Conservation (phyloP, 1,140 invertebrate genomes). For the Cyrtorhinus lividipennis region DNA sequence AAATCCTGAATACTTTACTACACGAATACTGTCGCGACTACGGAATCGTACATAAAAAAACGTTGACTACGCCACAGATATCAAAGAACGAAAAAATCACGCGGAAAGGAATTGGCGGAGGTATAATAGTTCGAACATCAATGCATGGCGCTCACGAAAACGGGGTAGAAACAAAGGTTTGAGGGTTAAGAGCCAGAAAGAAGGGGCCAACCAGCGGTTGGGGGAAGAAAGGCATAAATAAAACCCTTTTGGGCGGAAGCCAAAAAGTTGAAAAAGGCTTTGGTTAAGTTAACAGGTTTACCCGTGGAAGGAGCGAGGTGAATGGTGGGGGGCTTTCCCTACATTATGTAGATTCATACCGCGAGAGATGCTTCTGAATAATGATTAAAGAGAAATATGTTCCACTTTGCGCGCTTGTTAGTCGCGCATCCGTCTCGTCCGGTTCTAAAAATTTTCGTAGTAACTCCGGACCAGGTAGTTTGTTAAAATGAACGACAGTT, state of each 20-base stretch:
- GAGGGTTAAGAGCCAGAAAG: neutral
- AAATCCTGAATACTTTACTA: too few relatives aligned
- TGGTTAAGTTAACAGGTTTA: neutral
- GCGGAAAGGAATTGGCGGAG: too few relatives aligned
- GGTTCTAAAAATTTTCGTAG: too few relatives aligned
- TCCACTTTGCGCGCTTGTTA: neutral
- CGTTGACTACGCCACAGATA: too few relatives aligned
- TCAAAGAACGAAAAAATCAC: too few relatives aligned
- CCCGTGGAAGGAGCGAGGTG: too few relatives aligned
- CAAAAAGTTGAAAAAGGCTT: neutral
- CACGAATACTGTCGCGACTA: too few relatives aligned
- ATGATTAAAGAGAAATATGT: neutral
- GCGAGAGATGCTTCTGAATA: neutral
- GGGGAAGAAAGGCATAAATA: neutral
- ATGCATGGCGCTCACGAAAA: neutral
- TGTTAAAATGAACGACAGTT: too few relatives aligned
- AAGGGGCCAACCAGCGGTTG: neutral
- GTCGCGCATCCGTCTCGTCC: neutral
- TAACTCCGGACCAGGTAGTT: too few relatives aligned
- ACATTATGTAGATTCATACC: neutral
- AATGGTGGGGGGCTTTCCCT: neutral
- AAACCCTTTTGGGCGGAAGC: neutral
- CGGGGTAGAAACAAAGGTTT: neutral
- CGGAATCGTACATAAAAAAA: too few relatives aligned
- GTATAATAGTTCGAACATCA: neutral